Base-by-base conservation (phyloP, 1,140 invertebrate species). In the Lanistes nyassanus region DNA sequence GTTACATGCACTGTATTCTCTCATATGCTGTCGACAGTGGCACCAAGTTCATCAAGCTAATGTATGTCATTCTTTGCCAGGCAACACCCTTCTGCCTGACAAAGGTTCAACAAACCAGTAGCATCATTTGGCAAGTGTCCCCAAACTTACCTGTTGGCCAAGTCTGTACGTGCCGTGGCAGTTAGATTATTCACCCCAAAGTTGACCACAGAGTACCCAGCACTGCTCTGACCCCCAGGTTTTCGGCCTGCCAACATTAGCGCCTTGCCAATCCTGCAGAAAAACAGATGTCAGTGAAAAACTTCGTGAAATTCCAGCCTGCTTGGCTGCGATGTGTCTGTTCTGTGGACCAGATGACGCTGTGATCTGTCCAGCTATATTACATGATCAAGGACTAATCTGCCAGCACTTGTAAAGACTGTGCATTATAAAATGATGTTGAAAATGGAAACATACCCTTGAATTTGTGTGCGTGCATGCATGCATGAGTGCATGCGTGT, bases 81-180 rank as follows among this genome's bases (percentile, higher is more conserved):
- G 19, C 29, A 58, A 26, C 23, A 31, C 19, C 19, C 53, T 55
- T 55, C 53, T 60, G 31, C 6, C 11, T 11, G 11, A 60, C 31
- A 29, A 9, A 3, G 23, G 23, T 16, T 47, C 9, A 2, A 47
- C 42, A 0, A 47, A 47, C n/a, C 9, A 47, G 9, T 47, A 16
- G 42, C 42, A 47, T 2, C 42, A 47, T 6, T n/a, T 47, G 42
- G 66, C 60, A 39, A 1, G 62, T n/a, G n/a, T n/a, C n/a, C n/a
- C n/a, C n/a, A n/a, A n/a, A n/a, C 73, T 81, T 82, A 92, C 91
- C 92, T 93, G 83, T 93, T 93, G n/a, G 92, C 92, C 79, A 93
- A 89, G 78, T 93, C 92, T 23, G 92, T 93, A 75, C 91, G 89
- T 55, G 92, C 91, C 29, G 92, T 93, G 19, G 92, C 90, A 51